Percentiles rank a stretch among this genome's conserved stretches.
Conservation (phyloP, 1,140 invertebrate species). For the Planococcus citri region DNA sequence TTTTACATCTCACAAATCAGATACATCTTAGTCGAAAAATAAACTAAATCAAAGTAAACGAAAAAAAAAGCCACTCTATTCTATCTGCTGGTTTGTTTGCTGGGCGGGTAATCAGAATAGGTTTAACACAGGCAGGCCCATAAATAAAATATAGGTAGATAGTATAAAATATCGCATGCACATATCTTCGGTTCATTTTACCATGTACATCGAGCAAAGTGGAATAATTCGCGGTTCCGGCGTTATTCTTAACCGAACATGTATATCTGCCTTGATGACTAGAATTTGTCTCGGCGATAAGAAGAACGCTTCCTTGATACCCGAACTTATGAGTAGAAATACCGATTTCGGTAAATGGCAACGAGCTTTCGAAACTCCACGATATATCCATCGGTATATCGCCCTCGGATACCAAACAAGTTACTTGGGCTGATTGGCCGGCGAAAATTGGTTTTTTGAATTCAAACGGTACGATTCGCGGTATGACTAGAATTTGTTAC, state of each 20-base stretch:
- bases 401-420: slow-evolving; percentile 33
- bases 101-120: too few species aligned
- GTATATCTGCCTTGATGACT: slow-evolving; percentile 44
- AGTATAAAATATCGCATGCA: not conserved
- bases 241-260: slow-evolving; percentile 45
- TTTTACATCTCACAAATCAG: not conserved
- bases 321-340: slow-evolving; percentile 43
- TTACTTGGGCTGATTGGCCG: slow-evolving; percentile 36
- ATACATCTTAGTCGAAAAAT: not conserved
- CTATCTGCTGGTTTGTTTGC: not conserved
- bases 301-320: slow-evolving; percentile 55
- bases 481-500: slow-evolving; percentile 38
- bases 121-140: too few species aligned
- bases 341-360: slow-evolving; percentile 27
- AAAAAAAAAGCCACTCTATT: not conserved
- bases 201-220: slow-evolving; percentile 47
- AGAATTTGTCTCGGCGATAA: slow-evolving; percentile 41
- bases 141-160: too few species aligned
- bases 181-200: slow-evolving; percentile 35
- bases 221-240: slow-evolving; percentile 45
- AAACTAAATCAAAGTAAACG: too few species aligned
- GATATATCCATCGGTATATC: slow-evolving; percentile 33
- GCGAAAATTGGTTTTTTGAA: slow-evolving; percentile 36
- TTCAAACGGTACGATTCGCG: slow-evolving; percentile 53
- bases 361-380: slow-evolving; percentile 31